These are phyloP conservation scores for Uropetala carovei DNA, from an alignment of 2,888 invertebrate genomes.

Conservation along the genomic window DNA sequence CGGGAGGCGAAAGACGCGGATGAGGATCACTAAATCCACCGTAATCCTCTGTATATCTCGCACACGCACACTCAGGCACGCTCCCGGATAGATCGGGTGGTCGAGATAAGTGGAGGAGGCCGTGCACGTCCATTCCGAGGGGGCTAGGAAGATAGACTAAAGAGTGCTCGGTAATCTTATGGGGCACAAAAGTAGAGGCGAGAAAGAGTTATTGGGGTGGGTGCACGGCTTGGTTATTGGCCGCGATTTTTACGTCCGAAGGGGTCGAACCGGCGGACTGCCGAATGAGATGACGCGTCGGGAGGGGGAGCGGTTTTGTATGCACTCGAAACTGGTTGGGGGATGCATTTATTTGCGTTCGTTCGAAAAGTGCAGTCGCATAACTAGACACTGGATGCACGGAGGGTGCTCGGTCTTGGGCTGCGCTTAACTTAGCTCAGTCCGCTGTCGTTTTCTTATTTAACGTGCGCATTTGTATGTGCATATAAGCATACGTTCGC, in stretches of 20 bases:
- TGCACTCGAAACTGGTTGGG: conserved; percentile 55
- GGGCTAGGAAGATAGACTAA: conserved; percentile 23
- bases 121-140: background rate
- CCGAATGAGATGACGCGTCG: conserved; percentile 35
- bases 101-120: background rate
- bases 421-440: too few relatives aligned
- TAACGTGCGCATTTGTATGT: too few relatives aligned
- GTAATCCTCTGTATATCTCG: background rate
- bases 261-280: conserved; percentile 55
- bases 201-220: conserved; percentile 30
- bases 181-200: background rate
- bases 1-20: background rate
- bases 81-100: too few relatives aligned
- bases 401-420: background rate
- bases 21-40: background rate
- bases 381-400: background rate
- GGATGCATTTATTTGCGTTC: conserved; percentile 57
- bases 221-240: conserved; percentile 57
- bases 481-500: too few relatives aligned
- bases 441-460: background rate
- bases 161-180: background rate
- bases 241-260: conserved; percentile 45
- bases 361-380: conserved; percentile 20
- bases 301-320: background rate
- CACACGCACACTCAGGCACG: background rate